phyloP scores from a whole-genome alignment of 35 echinoderm and acorn worm species.

The Anneissia japonica region DNA sequence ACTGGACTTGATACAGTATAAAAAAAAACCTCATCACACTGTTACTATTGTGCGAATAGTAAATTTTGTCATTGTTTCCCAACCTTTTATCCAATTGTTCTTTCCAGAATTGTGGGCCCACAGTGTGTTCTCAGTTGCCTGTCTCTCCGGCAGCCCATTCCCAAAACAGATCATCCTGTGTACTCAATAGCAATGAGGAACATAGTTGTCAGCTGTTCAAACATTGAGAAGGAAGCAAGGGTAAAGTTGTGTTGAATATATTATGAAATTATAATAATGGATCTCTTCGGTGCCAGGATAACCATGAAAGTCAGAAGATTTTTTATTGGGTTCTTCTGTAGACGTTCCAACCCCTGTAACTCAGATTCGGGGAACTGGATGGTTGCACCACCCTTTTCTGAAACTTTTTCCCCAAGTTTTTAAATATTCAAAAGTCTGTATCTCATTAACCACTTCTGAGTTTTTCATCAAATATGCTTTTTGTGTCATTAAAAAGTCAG shows the following conservation, averaged over 20 bases:
- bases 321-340: not conserved
- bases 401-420: too few relatives aligned
- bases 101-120: constrained; percentile 71
- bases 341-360: too few relatives aligned
- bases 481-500: too few relatives aligned
- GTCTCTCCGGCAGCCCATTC: constrained; percentile 47
- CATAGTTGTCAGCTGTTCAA: constrained; percentile 77
- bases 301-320: not conserved
- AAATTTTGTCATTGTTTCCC: too few relatives aligned
- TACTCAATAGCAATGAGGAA: constrained; percentile 64
- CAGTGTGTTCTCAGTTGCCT: constrained; percentile 89
- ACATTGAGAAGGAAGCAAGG: constrained; percentile 65
- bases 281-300: not conserved
- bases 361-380: too few relatives aligned
- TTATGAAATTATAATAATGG: not conserved
- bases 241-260: constrained; percentile 26
- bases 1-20: too few relatives aligned
- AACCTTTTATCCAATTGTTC: not conserved
- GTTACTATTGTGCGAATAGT: too few relatives aligned
- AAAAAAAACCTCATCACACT: too few relatives aligned
- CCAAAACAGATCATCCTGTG: constrained; percentile 64
- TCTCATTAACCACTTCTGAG: too few relatives aligned
- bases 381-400: too few relatives aligned
- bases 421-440: too few relatives aligned
- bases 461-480: too few relatives aligned